These are phyloP conservation scores for Macrosteles quadrilineatus DNA, from an alignment of 1,140 invertebrate species.

Conservation along the genomic window DNA sequence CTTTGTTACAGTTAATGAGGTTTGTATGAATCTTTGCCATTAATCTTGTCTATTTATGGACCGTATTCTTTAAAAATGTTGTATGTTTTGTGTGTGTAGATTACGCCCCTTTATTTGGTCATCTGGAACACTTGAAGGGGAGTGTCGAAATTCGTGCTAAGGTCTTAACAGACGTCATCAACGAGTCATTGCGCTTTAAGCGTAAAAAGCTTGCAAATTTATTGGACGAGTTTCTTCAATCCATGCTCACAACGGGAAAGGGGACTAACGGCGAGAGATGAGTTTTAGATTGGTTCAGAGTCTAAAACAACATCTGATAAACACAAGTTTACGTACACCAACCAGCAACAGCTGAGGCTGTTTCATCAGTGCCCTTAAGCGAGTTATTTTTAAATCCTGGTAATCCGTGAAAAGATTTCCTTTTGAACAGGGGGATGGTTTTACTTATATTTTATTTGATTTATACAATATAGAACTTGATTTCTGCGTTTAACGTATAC, in stretches of 20 bases:
- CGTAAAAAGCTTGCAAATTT: slow-evolving; percentile 65
- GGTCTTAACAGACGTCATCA: slow-evolving; percentile 73
- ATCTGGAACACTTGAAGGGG: slow-evolving; percentile 71
- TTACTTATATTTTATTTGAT: too few species aligned
- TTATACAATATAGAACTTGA: too few species aligned
- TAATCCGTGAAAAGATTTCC: slow-evolving; percentile 15
- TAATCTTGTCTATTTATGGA: too few species aligned
- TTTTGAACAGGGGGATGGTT: too few species aligned
- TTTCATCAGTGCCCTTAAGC: slow-evolving; percentile 4
- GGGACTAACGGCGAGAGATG: slow-evolving; percentile 16
- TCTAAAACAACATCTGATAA: not conserved
- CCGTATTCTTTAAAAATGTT: slow-evolving; percentile 18
- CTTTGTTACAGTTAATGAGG: too few species aligned
- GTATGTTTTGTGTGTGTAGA: slow-evolving; percentile 60
- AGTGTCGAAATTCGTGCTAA: slow-evolving; percentile 65
- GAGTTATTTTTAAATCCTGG: slow-evolving; percentile 6
- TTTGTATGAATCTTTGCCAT: too few species aligned
- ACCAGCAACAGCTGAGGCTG: not conserved
- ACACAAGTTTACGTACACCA: not conserved
- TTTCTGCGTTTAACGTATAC: too few species aligned
- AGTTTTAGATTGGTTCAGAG: not conserved
- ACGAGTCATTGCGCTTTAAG: slow-evolving; percentile 80
- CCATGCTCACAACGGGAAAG: slow-evolving; percentile 5
- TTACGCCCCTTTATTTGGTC: slow-evolving; percentile 68
- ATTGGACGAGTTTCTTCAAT: slow-evolving; percentile 30